Percentiles rank a stretch among this genome's conserved stretches.
Evolutionary conservation across 2,113 vertebrate species (phyloP).

Genomic region (Ardeotis arabs): DNA sequence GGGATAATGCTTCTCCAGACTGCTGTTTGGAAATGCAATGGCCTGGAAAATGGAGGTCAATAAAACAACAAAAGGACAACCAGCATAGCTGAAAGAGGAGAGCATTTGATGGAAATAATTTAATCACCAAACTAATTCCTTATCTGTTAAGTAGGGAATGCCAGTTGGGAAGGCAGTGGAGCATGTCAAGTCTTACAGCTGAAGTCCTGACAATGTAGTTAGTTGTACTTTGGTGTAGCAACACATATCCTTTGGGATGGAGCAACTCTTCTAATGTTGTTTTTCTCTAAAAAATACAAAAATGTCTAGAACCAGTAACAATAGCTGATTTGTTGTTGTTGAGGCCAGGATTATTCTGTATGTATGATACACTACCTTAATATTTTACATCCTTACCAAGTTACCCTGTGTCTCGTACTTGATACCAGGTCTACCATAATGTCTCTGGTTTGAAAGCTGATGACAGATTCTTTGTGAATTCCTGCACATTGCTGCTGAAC

Average conservation of each 20-base stretch:
- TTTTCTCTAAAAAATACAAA: not conserved
- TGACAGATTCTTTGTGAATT: not conserved
- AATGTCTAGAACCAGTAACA: not conserved
- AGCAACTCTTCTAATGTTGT: not conserved
- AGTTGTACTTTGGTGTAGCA: not conserved
- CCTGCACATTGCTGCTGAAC: not conserved
- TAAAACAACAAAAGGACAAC: slow-evolving; percentile 43
- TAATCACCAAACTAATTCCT: slow-evolving; percentile 41
- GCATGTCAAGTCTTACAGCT: not conserved
- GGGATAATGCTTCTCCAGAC: not conserved
- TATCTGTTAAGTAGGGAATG: slow-evolving; percentile 29
- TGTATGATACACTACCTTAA: not conserved
- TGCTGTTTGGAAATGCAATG: slow-evolving; percentile 38
- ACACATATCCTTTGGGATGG: not conserved
- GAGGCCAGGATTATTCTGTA: not conserved
- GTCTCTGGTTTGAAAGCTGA: not conserved
- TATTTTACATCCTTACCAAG: not conserved
- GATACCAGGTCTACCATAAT: not conserved
- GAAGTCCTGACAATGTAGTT: not conserved
- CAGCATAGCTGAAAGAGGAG: not conserved
- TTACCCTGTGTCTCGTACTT: not conserved
- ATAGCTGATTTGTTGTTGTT: not conserved
- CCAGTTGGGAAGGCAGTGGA: not conserved
- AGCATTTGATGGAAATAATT: slow-evolving; percentile 42
- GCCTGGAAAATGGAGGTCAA: slow-evolving; percentile 53